Evolutionary conservation across 2,797 vertebrate species (phyloP).

Genomic region (Enteromius treurensis): DNA sequence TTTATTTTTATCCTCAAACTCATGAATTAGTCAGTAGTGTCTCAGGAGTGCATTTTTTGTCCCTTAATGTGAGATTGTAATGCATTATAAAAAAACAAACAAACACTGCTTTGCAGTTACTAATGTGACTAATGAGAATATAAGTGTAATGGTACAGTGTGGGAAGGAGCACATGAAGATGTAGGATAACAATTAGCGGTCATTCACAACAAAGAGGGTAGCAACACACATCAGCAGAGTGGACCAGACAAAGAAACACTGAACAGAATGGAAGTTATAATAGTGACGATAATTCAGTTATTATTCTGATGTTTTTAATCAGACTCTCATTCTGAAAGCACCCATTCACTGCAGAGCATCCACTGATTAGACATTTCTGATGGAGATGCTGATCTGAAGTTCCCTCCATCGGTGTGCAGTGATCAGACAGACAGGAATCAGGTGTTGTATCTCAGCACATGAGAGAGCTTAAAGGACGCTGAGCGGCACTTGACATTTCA

Average conservation of each 20-base stretch:
- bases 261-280: no score
- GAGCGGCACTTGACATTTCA: neutral
- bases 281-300: neutral
- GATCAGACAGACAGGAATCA: neutral
- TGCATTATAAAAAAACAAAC: neutral
- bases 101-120: neutral
- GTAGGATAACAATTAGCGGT: no score
- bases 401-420: neutral
- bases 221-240: no score
- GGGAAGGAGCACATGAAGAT: no score
- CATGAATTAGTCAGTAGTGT: neutral
- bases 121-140: neutral
- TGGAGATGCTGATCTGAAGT: neutral
- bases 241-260: no score
- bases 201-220: no score
- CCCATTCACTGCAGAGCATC: neutral
- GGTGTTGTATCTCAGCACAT: neutral
- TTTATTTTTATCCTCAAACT: neutral
- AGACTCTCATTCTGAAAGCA: neutral
- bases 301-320: neutral
- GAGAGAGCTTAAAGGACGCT: neutral
- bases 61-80: neutral
- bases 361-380: neutral
- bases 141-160: neutral
- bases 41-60: neutral